Evolutionary conservation across 2,113 vertebrate species (phyloP).

Genomic region (Petromus typicus): DNA sequence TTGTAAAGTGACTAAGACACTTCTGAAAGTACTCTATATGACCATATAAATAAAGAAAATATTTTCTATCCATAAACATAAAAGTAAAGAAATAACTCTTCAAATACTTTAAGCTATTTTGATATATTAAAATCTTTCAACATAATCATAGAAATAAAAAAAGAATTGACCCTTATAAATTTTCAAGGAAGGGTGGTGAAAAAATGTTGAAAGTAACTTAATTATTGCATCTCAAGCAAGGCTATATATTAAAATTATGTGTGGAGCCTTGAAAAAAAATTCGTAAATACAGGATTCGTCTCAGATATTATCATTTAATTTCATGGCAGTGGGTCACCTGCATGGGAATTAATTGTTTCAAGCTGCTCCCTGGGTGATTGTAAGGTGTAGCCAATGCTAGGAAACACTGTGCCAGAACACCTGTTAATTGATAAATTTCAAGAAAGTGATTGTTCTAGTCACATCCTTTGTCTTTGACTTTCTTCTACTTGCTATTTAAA

Average conservation of each 20-base stretch:
- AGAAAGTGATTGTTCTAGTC: not conserved
- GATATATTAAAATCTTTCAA: not conserved
- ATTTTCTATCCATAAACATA: not conserved
- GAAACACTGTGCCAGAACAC: not conserved
- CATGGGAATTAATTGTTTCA: not conserved
- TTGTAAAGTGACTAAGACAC: too few species aligned
- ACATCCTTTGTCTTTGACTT: not conserved
- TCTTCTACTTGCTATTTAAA: not conserved
- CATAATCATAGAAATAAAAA: not conserved
- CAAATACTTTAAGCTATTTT: not conserved
- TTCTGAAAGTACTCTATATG: not conserved
- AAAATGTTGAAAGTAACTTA: not conserved
- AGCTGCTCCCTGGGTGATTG: not conserved
- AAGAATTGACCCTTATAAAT: not conserved
- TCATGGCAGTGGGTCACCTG: not conserved
- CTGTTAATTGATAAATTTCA: constrained; percentile 11
- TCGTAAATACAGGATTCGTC: not conserved
- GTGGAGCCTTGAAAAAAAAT: not conserved
- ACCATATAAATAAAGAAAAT: not conserved
- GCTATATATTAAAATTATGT: not conserved
- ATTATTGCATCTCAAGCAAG: not conserved
- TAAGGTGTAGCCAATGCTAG: not conserved
- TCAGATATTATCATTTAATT: not conserved
- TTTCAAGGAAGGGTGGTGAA: not conserved
- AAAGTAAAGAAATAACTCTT: not conserved